Evolutionary conservation across 2,113 vertebrate species (phyloP).

Genomic region (Butastur rufipennis): DNA sequence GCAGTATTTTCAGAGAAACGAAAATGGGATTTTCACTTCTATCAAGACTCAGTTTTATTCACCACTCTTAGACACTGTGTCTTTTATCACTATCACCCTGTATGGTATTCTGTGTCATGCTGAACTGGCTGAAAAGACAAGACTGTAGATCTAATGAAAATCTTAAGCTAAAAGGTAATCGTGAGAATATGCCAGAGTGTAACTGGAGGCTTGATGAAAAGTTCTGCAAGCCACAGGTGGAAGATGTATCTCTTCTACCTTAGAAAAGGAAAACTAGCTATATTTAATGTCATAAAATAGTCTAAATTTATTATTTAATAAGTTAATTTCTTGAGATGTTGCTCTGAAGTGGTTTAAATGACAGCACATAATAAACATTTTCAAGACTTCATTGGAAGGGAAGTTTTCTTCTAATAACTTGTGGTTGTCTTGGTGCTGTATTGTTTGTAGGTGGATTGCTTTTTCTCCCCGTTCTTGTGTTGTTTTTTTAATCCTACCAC

Average conservation of each 20-base stretch:
- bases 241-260: not conserved
- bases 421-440: not conserved
- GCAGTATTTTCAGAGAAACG: not conserved
- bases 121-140: not conserved
- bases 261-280: not conserved
- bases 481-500: not conserved
- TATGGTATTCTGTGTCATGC: fast-evolving
- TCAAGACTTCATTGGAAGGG: not conserved
- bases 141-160: not conserved
- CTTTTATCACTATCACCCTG: fast-evolving
- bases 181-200: not conserved
- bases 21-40: not conserved
- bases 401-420: not conserved
- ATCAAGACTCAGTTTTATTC: not conserved
- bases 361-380: not conserved
- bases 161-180: not conserved
- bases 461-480: not conserved
- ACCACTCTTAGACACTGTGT: fast-evolving
- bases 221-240: not conserved
- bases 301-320: fast-evolving
- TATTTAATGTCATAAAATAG: not conserved
- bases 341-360: not conserved
- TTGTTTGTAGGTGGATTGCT: not conserved
- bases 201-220: not conserved
- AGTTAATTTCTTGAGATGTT: not conserved